A percentile compares a stretch with the other conserved stretches of the same genome.
Conservation (phyloP, 37 sponge, comb jelly and placozoan species). For the Halisarca cf. caerulea region DNA sequence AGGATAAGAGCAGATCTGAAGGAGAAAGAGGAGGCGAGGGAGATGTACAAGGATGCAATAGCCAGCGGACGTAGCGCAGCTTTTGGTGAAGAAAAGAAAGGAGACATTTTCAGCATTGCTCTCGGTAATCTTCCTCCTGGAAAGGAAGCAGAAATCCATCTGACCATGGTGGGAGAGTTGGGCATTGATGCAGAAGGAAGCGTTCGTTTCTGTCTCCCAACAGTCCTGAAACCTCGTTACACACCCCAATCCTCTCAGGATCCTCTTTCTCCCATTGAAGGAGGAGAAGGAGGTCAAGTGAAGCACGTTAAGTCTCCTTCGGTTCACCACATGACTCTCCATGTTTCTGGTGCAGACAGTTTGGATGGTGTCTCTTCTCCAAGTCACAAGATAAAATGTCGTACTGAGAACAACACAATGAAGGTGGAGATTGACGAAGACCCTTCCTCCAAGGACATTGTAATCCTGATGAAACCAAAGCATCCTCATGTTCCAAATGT, state of each 20-base stretch:
- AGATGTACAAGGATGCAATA: too few relatives aligned
- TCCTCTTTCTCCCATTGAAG: not conserved
- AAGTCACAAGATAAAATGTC: constrained; percentile 28
- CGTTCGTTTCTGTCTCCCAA: constrained; percentile 49
- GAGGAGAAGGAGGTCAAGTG: not conserved
- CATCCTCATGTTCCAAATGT: constrained; percentile 47
- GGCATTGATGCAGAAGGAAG: constrained; percentile 27
- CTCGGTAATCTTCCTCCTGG: constrained; percentile 76
- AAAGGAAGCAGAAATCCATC: constrained; percentile 53
- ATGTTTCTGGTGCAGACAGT: not conserved
- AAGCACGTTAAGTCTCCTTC: constrained; percentile 15
- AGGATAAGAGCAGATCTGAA: too few relatives aligned
- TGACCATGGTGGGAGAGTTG: constrained; percentile 64
- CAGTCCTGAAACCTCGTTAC: constrained; percentile 51
- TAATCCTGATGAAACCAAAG: constrained; percentile 39
- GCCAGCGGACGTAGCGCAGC: constrained; percentile 75
- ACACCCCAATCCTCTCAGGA: constrained; percentile 16
- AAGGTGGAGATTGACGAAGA: constrained; percentile 17
- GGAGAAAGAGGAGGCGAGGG: too few relatives aligned
- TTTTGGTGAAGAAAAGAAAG: constrained; percentile 58
- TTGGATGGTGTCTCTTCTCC: constrained; percentile 40
- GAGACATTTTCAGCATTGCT: constrained; percentile 77
- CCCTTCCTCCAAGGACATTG: constrained; percentile 30
- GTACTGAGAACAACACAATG: not conserved
- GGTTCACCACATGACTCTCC: constrained; percentile 24